Evolutionary conservation across 2,113 vertebrate genomes (phyloP), one percentile per base, ranked within the genome.

Genomic region (Triplophysa rosa): DNA sequence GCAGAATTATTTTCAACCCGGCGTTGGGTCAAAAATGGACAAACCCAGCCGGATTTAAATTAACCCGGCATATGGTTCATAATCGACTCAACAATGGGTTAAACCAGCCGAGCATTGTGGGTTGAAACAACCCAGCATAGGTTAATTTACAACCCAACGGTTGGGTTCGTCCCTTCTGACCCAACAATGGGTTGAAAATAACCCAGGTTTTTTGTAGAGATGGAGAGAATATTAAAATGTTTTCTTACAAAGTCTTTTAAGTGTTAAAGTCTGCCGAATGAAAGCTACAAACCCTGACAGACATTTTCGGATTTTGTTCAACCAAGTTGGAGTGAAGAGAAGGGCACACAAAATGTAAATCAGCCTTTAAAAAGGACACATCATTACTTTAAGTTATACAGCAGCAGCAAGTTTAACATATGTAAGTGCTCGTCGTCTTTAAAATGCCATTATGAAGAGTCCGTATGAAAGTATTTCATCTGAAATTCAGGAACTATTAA

Each of bases 361-460:
- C 14, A 47, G 16, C 23, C 10, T 75, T 75, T 47, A 42, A 61
- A 19, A 4, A 5, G 40, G 59, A 17, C 8, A 52, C 40, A 29
- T 5, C 14, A 49, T 10, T 74, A 26, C 40, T 26, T 58, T 21
- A 61, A 73, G 37, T 73, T 56, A 72, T 59, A 61, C 67, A 69
- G 67, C 29, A 13, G 17, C 13, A 19, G 16, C 12, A 40, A 17
- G 21, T 49, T 63, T 63, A 75, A 17, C 61, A 75, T 63, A 73
- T 73, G 37, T 62, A 21, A 26, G 58, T 16, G 58, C 40, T 75
- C 17, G 26, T 16, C 40, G 19, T 63, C 40, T 63, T 73, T 49
- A 63, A 75, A 75, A 75, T 49, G 37, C 40, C 40, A 75, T 75
- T 47, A 47, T 24, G 16, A 63, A 26, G 33, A 45, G 37, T 12